phyloP scores from a whole-genome alignment of 1,140 invertebrate species.

The Ptiloglossa arizonensis region DNA sequence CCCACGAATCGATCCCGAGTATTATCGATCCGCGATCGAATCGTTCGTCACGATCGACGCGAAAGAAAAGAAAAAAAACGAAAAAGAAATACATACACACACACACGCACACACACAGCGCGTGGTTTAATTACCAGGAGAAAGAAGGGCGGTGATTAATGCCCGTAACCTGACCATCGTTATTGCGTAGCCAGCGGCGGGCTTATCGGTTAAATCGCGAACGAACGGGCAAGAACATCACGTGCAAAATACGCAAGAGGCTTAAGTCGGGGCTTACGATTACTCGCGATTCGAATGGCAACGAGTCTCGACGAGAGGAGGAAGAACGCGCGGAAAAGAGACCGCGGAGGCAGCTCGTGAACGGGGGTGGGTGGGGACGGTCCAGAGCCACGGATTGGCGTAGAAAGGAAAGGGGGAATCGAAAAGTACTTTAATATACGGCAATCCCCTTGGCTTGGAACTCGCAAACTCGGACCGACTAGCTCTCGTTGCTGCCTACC shows the following conservation, averaged over 20 bases:
- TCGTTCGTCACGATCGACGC: too few relatives aligned
- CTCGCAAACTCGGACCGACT: slow-evolving; percentile 74
- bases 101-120: too few relatives aligned
- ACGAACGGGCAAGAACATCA: slow-evolving; percentile 52
- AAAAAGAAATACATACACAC: not conserved
- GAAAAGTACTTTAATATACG: slow-evolving; percentile 79
- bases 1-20: too few relatives aligned
- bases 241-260: slow-evolving; percentile 64
- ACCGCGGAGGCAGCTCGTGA: slow-evolving; percentile 35
- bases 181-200: not conserved
- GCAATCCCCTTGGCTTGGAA: slow-evolving; percentile 76
- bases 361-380: slow-evolving; percentile 32
- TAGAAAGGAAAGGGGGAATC: slow-evolving; percentile 60
- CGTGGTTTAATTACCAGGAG: not conserved
- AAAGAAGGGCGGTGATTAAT: slow-evolving; percentile 26
- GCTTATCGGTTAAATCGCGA: slow-evolving; percentile 22
- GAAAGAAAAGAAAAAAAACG: not conserved
- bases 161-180: slow-evolving; percentile 12
- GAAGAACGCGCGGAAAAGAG: slow-evolving; percentile 49
- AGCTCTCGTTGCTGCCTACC: slow-evolving; percentile 49
- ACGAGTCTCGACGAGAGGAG: slow-evolving; percentile 56
- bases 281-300: slow-evolving; percentile 69
- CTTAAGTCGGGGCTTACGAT: slow-evolving; percentile 65
- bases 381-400: slow-evolving; percentile 58
- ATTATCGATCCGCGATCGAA: too few relatives aligned